These are phyloP conservation scores for Benitochromis conjunctus DNA, from an alignment of 2,113 vertebrate species.

Conservation along the genomic window DNA sequence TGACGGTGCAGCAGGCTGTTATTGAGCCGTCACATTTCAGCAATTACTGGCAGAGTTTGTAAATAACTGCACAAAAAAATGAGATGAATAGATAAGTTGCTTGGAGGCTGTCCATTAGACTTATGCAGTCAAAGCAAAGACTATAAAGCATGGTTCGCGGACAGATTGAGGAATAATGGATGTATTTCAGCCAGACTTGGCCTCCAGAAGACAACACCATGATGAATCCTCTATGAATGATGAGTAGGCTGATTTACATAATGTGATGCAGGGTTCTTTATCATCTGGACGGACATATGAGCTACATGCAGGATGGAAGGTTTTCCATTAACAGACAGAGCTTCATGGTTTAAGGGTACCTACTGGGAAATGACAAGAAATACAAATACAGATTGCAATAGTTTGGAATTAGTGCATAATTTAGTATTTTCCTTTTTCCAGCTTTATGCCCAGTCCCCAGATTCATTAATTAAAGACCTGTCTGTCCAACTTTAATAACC, in stretches of 20 bases:
- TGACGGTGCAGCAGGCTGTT: background rate
- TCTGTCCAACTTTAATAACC: background rate
- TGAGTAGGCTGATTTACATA: constrained; percentile 30
- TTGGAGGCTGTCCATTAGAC: background rate
- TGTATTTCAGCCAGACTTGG: background rate
- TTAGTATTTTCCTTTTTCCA: background rate
- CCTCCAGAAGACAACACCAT: background rate
- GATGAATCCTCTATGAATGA: constrained; percentile 33
- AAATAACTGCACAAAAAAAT: constrained; percentile 7
- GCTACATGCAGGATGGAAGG: background rate
- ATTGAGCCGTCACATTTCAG: constrained; percentile 1
- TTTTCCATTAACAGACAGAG: background rate
- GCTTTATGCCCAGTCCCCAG: background rate
- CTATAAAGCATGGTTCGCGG: background rate
- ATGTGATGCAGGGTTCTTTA: constrained; percentile 9
- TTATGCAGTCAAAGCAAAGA: background rate
- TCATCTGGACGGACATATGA: background rate
- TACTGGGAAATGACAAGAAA: background rate
- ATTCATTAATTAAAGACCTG: background rate
- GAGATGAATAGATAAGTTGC: constrained; percentile 7
- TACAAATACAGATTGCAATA: background rate
- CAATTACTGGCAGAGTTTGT: background rate
- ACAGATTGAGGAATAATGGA: background rate
- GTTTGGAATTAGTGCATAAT: background rate
- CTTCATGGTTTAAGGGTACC: background rate